These are phyloP conservation scores for Galagoides demidoff DNA, from an alignment of 2,797 vertebrate species.

Conservation along the genomic window DNA sequence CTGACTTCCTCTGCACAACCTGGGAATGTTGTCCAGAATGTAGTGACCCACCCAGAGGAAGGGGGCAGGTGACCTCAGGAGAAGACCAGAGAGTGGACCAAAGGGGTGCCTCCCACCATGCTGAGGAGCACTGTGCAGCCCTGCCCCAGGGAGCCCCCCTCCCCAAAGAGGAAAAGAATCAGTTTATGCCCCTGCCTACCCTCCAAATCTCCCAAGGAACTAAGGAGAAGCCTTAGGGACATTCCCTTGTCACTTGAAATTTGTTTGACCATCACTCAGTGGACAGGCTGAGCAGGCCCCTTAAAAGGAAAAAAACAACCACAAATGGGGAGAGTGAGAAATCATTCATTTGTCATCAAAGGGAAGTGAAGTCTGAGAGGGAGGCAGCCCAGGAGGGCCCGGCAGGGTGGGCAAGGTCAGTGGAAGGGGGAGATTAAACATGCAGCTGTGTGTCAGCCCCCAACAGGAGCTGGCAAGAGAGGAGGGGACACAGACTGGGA, in stretches of 20 bases:
- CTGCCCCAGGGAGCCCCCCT: neutral
- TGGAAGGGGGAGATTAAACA: neutral
- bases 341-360: neutral
- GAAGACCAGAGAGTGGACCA: neutral
- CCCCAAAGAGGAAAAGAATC: neutral
- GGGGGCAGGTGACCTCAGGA: neutral
- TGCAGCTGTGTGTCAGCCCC: rapidly evolving
- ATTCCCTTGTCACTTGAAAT: slow-evolving; percentile 50
- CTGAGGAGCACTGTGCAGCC: neutral
- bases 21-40: neutral
- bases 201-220: neutral
- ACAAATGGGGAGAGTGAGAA: neutral
- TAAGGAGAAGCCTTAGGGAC: slow-evolving; percentile 5
- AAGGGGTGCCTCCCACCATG: rapidly evolving
- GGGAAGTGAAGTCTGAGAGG: neutral
- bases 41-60: neutral
- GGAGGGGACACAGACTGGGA: rapidly evolving
- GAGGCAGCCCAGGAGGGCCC: neutral
- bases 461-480: neutral
- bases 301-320: slow-evolving; percentile 31
- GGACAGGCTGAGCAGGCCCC: neutral
- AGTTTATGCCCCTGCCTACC: neutral
- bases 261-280: slow-evolving; percentile 51
- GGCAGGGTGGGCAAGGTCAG: neutral
- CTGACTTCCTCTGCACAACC: neutral